Base-by-base conservation (phyloP, 2,888 invertebrate species). In the Cosmia pyralina region DNA sequence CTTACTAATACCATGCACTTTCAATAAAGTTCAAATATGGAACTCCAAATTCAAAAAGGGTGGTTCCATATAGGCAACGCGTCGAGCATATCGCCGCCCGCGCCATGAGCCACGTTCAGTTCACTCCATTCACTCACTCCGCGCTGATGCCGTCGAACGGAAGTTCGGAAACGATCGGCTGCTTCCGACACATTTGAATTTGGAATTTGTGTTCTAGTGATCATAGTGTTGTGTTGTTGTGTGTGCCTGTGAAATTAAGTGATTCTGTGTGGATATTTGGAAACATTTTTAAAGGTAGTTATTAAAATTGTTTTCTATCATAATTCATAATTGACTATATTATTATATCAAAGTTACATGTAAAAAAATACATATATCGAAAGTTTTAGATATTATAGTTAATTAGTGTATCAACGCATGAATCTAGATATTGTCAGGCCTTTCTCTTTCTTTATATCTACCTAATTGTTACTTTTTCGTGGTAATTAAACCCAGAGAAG, bases 21-120 rank as follows among this genome's bases (percentile, higher is more conserved):
- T 15, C 3, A 34, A 64, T n/a, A 1, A 28, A 55, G 44, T 52
- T 80, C 22, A 62, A 78, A 2, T 55, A 62, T 17, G 28, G 76
- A 84, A 63, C 72, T 72, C 71, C 66, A 81, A 78, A 41, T 58
- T 77, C 82, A 77, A 79, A 85, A 89, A 87, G 91, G 92, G 88
- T 87, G 89, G 88, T 86, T 89, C 83, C 79, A 77, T 88, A 90
- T 89, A 84, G 77, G 77, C 83, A 87, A 88, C 86, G 88, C 90
- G 85, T 76, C 82, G 85, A 82, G 84, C 91, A 88, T 89, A 88
- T 89, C 89, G 89, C 86, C 89, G 88, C 85, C 68, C 59, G 82
- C 79, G 77, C 81, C 65, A 79, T 55, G 17, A 63, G 53, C 34
- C 19, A 22, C 75, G 59, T 74, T 72, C 76, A 66, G 78, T 76